Percentiles rank a stretch among this genome's conserved stretches.
Evolutionary conservation across 2,113 vertebrate species (phyloP).

Genomic region (Chaetodon auriga): DNA sequence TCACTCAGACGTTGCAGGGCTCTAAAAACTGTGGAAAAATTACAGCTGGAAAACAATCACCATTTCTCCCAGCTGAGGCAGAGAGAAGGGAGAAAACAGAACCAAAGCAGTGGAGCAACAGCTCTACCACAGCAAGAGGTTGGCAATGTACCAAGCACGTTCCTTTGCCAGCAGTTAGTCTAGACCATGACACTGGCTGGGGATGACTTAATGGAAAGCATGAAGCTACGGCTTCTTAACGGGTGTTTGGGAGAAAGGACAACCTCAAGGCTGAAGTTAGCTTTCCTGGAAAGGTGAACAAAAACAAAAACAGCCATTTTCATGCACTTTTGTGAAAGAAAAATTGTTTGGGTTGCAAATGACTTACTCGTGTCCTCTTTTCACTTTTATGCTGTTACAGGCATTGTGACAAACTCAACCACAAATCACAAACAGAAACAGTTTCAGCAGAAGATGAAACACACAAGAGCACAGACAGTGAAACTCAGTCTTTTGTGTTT

Average conservation of each 20-base stretch:
- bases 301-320: constrained; percentile 20
- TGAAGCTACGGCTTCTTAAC: constrained; percentile 55
- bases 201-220: constrained; percentile 73
- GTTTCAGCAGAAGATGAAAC: neutral
- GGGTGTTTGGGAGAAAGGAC: constrained; percentile 13
- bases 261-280: constrained; percentile 34
- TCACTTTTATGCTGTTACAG: neutral
- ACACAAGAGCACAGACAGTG: neutral
- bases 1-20: constrained; percentile 26
- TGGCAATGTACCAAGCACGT: constrained; percentile 58
- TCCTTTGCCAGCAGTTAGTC: constrained; percentile 70
- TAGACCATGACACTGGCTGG: constrained; percentile 57
- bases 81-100: constrained; percentile 41
- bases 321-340: neutral
- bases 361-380: neutral
- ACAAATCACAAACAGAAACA: neutral
- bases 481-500: neutral
- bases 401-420: neutral
- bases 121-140: constrained; percentile 66
- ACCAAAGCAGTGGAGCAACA: constrained; percentile 34
- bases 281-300: constrained; percentile 27
- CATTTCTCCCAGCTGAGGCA: constrained; percentile 34
- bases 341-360: neutral
- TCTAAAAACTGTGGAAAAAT: constrained; percentile 20
- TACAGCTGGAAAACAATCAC: constrained; percentile 29